Evolutionary conservation across 2,113 vertebrate genomes (phyloP).

Genomic region (Mola mola): DNA sequence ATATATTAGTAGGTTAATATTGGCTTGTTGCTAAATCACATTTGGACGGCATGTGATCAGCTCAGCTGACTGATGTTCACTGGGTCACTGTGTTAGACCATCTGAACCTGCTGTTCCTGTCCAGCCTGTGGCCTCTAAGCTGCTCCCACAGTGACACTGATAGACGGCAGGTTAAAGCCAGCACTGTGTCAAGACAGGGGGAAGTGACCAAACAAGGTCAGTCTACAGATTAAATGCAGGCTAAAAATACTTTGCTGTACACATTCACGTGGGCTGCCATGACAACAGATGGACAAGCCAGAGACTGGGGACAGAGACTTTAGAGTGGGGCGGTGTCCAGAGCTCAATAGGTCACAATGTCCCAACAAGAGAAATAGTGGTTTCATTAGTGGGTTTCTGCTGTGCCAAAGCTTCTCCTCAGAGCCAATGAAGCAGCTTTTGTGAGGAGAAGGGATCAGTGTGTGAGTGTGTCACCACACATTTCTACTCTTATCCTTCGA

Average conservation of each 20-base stretch:
- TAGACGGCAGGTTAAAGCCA: conserved; percentile 57
- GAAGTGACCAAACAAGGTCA: conserved; percentile 76
- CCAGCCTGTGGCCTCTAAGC: conserved; percentile 52
- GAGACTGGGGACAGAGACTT: conserved; percentile 49
- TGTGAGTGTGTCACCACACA: conserved; percentile 19
- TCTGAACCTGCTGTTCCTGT: conserved; percentile 43
- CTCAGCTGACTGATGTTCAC: conserved; percentile 13
- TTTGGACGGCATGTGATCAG: not conserved
- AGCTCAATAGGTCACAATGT: conserved; percentile 66
- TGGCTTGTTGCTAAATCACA: not conserved
- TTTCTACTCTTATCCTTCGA: too few relatives aligned
- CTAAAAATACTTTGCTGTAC: conserved; percentile 77
- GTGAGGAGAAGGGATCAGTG: conserved; percentile 27
- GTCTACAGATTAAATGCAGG: conserved; percentile 71
- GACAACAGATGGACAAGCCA: conserved; percentile 76
- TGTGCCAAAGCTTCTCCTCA: conserved; percentile 39
- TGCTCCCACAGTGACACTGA: conserved; percentile 44
- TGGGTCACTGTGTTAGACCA: conserved; percentile 33
- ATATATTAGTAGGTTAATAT: not conserved
- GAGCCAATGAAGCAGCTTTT: conserved; percentile 47
- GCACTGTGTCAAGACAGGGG: conserved; percentile 41
- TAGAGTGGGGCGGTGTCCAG: conserved; percentile 54
- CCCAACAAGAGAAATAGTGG: conserved; percentile 60
- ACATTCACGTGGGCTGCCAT: conserved; percentile 69
- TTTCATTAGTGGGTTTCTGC: conserved; percentile 63